Percentiles rank a stretch among this genome's conserved stretches.
phyloP scores from a whole-genome alignment of 2,797 vertebrate genomes.

The Tapirus indicus region DNA sequence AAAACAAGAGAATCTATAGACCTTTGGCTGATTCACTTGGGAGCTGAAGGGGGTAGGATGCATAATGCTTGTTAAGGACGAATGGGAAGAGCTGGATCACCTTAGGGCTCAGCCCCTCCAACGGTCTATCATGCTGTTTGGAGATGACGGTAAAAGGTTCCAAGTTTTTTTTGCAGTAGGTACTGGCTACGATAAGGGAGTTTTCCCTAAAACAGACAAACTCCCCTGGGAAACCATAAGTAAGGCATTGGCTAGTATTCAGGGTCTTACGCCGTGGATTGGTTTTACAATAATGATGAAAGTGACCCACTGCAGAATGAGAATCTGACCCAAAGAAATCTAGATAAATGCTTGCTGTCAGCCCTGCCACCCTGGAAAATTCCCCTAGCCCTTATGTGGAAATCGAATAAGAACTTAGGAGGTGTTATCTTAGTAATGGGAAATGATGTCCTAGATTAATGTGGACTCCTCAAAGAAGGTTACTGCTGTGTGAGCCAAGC shows the following conservation, averaged over 20 bases:
- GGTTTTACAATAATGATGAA: conserved; percentile 60
- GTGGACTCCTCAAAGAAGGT: neutral
- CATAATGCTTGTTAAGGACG: neutral
- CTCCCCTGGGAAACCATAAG: conserved; percentile 35
- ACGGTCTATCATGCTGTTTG: neutral
- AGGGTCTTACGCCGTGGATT: neutral
- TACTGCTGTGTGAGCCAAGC: neutral
- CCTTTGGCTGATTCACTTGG: neutral
- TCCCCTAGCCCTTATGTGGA: neutral
- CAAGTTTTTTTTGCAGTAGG: neutral
- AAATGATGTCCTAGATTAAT: conserved; percentile 33
- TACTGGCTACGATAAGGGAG: neutral
- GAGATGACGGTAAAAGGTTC: neutral
- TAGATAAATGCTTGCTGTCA: conserved; percentile 67
- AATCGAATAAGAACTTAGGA: conserved; percentile 5
- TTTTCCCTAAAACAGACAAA: conserved; percentile 12
- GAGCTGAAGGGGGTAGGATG: neutral
- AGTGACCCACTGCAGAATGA: conserved; percentile 44
- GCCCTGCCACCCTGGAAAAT: conserved; percentile 39
- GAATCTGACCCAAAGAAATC: conserved; percentile 61
- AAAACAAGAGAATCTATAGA: neutral
- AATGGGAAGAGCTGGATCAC: neutral
- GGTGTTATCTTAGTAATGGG: neutral
- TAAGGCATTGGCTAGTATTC: conserved; percentile 34
- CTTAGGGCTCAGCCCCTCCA: neutral